Evolutionary conservation across 1,140 invertebrate species (phyloP).

Genomic region (Yoshiicerus persimilis): DNA sequence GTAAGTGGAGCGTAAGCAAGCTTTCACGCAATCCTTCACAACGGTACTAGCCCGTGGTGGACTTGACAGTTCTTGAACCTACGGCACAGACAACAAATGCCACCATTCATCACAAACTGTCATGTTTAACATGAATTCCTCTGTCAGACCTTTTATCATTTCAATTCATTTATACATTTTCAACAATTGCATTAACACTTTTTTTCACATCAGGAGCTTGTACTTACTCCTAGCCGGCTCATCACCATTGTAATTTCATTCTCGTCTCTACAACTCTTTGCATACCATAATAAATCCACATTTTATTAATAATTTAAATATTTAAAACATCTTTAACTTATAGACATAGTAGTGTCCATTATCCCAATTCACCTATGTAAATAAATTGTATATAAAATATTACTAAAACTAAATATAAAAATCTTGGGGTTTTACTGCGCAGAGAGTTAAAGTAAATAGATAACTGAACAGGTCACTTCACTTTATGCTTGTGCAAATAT

Average conservation of each 20-base stretch:
- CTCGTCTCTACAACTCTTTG: background rate
- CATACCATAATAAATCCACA: no score
- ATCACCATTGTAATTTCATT: background rate
- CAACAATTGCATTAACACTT: background rate
- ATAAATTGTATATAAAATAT: no score
- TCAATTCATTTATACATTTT: background rate
- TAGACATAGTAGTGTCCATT: no score
- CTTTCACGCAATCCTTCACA: slow-evolving; percentile 98
- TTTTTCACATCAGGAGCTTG: background rate
- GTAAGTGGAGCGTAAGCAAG: slow-evolving; percentile 95
- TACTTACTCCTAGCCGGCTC: background rate
- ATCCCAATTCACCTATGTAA: no score
- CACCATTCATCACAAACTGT: slow-evolving; percentile 16
- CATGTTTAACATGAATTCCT: slow-evolving; percentile 28
- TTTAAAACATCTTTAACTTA: no score
- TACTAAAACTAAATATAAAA: no score
- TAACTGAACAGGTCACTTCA: no score
- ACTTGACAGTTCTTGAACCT: slow-evolving; percentile 97
- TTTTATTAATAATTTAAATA: no score
- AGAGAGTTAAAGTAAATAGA: no score
- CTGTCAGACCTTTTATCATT: background rate
- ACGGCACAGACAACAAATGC: slow-evolving; percentile 41
- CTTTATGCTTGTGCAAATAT: no score
- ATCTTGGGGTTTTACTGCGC: no score
- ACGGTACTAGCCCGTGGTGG: slow-evolving; percentile 96